Evolutionary conservation across 2,113 vertebrate species (phyloP).

Genomic region (Pao palembangensis): DNA sequence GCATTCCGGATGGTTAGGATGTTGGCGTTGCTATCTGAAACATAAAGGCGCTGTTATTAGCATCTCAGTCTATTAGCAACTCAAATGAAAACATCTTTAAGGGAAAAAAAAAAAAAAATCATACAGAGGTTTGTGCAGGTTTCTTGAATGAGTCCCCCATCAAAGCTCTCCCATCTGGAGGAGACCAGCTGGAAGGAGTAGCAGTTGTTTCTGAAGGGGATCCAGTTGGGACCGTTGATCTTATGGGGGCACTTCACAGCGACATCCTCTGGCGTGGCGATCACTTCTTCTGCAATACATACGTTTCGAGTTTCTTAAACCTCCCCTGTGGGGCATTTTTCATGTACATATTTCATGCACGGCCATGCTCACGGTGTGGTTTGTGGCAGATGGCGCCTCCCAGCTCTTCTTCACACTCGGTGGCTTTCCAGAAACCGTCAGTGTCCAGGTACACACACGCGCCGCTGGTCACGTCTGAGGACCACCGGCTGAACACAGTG

Average conservation of each 20-base stretch:
- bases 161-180: slow-evolving; percentile 71
- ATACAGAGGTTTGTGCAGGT: slow-evolving; percentile 83
- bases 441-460: slow-evolving; percentile 85
- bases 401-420: slow-evolving; percentile 76
- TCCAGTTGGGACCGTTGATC: slow-evolving; percentile 85
- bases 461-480: slow-evolving; percentile 70
- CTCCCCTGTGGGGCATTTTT: too few species aligned
- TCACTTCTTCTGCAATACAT: slow-evolving; percentile 69
- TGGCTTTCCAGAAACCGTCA: slow-evolving; percentile 92
- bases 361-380: slow-evolving; percentile 74
- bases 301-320: background rate
- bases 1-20: slow-evolving; percentile 84
- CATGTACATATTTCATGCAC: background rate
- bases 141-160: slow-evolving; percentile 59
- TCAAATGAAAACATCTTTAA: background rate
- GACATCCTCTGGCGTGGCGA: slow-evolving; percentile 59
- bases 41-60: background rate
- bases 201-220: slow-evolving; percentile 88
- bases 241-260: slow-evolving; percentile 84
- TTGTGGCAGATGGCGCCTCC: slow-evolving; percentile 85
- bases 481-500: slow-evolving; percentile 86
- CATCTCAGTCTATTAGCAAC: background rate
- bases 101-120: slow-evolving; percentile 30
- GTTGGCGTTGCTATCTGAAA: slow-evolving; percentile 65
- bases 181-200: slow-evolving; percentile 84